Evolutionary conservation across 2,113 vertebrate species (phyloP).

Genomic region (Indicator indicator): DNA sequence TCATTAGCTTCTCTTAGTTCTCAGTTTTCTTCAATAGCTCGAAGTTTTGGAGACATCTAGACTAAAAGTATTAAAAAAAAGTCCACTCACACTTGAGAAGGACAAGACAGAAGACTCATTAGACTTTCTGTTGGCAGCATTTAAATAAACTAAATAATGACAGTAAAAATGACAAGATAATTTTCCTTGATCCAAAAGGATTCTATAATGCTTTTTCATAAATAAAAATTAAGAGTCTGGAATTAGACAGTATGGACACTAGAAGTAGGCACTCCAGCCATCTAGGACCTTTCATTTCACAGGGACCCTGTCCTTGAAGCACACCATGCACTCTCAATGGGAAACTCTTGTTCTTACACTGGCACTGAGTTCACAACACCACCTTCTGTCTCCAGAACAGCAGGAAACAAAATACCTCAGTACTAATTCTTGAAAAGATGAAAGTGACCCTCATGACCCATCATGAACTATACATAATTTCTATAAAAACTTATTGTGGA

Average conservation of each 20-base stretch:
- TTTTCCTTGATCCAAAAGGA: neutral
- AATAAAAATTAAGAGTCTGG: neutral
- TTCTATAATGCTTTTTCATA: neutral
- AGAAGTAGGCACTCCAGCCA: neutral
- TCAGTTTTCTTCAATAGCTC: neutral
- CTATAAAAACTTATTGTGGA: neutral
- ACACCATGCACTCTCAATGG: neutral
- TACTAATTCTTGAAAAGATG: neutral
- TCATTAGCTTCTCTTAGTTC: neutral
- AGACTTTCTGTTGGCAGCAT: neutral
- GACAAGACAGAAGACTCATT: neutral
- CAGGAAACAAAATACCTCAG: neutral
- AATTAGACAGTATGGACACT: neutral
- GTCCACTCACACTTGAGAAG: neutral
- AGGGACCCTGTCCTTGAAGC: neutral
- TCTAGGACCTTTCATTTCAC: neutral
- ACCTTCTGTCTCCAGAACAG: neutral
- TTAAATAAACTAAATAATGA: neutral
- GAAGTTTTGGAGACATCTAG: neutral
- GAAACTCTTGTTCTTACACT: neutral
- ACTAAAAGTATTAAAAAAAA: neutral
- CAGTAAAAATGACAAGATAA: neutral
- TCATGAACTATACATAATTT: neutral
- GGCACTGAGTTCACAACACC: neutral
- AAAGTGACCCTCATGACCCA: neutral